phyloP scores from a whole-genome alignment of 1,140 invertebrate genomes.

The Lethrus apterus region DNA sequence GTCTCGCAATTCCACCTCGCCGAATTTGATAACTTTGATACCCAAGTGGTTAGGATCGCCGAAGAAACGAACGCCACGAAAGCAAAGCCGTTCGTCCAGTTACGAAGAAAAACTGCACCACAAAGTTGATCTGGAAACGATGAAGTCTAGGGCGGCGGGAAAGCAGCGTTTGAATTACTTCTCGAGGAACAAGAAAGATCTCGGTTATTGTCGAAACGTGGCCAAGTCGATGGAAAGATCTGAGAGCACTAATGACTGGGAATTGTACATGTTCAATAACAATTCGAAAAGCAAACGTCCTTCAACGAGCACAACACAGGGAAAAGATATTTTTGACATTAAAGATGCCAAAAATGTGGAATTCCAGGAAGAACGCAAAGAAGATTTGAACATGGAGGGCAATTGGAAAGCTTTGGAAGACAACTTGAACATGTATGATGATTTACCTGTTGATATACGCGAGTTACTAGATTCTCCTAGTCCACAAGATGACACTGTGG shows the following conservation, averaged over 20 bases:
- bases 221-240: slow-evolving; percentile 15
- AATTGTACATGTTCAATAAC: slow-evolving; percentile 17
- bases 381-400: slow-evolving; percentile 46
- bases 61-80: slow-evolving; percentile 20
- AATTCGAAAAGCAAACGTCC: slow-evolving; percentile 13
- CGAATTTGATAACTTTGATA: slow-evolving; percentile 26
- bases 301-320: not conserved
- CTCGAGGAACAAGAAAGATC: slow-evolving; percentile 14
- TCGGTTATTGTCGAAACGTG: slow-evolving; percentile 16
- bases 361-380: slow-evolving; percentile 4
- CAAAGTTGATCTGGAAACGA: slow-evolving; percentile 15
- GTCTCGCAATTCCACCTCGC: slow-evolving; percentile 14
- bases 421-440: slow-evolving; percentile 46
- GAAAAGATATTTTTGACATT: slow-evolving; percentile 4
- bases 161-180: slow-evolving; percentile 21
- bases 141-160: slow-evolving; percentile 16
- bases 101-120: slow-evolving; percentile 20
- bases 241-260: slow-evolving; percentile 15
- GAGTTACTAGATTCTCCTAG: slow-evolving; percentile 49
- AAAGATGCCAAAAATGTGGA: not conserved
- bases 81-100: slow-evolving; percentile 18
- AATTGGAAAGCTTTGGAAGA: slow-evolving; percentile 33
- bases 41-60: slow-evolving; percentile 31
- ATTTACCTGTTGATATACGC: slow-evolving; percentile 51
- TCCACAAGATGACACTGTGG: slow-evolving; percentile 34